phyloP scores from a whole-genome alignment of 2,797 vertebrate genomes.

The Taeniopygia guttata region DNA sequence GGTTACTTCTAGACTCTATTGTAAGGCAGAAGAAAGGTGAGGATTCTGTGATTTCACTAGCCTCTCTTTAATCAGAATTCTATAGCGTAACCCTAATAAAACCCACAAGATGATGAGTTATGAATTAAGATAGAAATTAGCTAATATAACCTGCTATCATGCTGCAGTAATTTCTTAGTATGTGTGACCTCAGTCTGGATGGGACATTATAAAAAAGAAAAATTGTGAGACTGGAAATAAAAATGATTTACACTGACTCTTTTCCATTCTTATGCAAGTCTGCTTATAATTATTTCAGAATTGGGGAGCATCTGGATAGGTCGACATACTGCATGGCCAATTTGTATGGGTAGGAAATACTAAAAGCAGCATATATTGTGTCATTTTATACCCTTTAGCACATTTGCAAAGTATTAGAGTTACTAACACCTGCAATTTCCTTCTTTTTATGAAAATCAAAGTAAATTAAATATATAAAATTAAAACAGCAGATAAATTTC shows the following conservation, averaged over 20 bases:
- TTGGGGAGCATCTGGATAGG: background rate
- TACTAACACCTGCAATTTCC: background rate
- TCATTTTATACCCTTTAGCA: background rate
- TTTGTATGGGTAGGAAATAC: background rate
- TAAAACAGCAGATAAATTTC: background rate
- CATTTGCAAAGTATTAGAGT: background rate
- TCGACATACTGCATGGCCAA: background rate
- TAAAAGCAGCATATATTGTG: background rate
- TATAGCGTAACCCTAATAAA: background rate
- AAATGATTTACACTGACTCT: background rate
- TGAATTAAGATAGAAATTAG: constrained; percentile 23
- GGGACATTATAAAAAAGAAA: background rate
- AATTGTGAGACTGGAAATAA: background rate
- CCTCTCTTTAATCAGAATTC: background rate
- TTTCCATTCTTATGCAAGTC: background rate
- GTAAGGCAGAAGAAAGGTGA: background rate
- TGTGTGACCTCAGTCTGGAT: background rate
- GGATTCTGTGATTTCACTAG: background rate
- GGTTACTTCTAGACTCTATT: background rate
- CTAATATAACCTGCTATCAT: background rate
- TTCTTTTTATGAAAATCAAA: background rate
- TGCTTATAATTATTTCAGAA: background rate
- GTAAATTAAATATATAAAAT: background rate
- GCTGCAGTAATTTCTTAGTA: background rate
- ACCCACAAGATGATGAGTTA: background rate